phyloP scores from a whole-genome alignment of 2,113 vertebrate genomes.

The Coptodon rendalli region DNA sequence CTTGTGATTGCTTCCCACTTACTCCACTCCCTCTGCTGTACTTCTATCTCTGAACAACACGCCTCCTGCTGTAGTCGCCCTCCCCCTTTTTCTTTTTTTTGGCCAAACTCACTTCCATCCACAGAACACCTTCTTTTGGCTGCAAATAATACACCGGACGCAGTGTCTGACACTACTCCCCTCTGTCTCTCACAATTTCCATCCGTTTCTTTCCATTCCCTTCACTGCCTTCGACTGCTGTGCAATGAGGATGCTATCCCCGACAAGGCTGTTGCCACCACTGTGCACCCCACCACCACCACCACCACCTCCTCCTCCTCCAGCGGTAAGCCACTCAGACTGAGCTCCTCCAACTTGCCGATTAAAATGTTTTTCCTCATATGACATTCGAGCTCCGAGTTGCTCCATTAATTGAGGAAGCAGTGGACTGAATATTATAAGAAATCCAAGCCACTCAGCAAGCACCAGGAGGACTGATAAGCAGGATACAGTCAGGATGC shows the following conservation, averaged over 20 bases:
- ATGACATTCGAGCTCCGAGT: conserved; percentile 52
- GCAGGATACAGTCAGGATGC: conserved; percentile 1
- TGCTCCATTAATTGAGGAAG: conserved; percentile 60
- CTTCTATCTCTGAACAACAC: conserved; percentile 16
- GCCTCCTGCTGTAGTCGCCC: conserved; percentile 24
- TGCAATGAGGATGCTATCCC: conserved; percentile 52
- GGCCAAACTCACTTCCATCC: conserved; percentile 26
- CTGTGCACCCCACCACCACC: background rate
- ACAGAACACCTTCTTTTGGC: conserved; percentile 23
- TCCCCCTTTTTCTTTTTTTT: background rate
- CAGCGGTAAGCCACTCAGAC: conserved; percentile 49
- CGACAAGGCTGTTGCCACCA: conserved; percentile 38
- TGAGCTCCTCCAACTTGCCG: conserved; percentile 65
- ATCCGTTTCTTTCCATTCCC: background rate
- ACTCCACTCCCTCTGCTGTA: conserved; percentile 32
- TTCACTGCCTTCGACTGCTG: conserved; percentile 27
- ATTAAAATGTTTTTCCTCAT: conserved; percentile 62
- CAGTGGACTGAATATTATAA: conserved; percentile 41
- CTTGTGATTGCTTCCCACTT: conserved; percentile 41
- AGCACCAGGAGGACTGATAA: conserved; percentile 20
- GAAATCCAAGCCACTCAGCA: conserved; percentile 47
- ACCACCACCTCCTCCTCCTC: background rate
- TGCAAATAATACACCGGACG: conserved; percentile 3
- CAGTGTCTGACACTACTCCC: conserved; percentile 7
- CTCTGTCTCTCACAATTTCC: conserved; percentile 7